These are phyloP conservation scores for Pachyramphus minor DNA, from an alignment of 2,113 vertebrate genomes.

Conservation along the genomic window DNA sequence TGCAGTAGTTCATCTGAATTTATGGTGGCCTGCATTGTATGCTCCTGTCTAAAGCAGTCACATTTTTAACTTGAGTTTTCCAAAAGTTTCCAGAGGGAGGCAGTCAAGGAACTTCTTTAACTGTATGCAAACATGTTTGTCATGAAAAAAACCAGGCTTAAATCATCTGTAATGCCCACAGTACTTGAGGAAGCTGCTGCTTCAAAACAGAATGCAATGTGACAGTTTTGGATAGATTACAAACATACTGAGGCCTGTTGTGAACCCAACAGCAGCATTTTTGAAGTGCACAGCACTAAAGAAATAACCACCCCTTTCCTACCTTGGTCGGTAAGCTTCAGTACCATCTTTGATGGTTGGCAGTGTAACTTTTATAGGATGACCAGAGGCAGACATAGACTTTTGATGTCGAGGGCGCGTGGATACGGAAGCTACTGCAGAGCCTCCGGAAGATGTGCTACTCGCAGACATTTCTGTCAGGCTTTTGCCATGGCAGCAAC, in stretches of 20 bases:
- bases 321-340: slow-evolving; percentile 89
- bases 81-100: slow-evolving; percentile 12
- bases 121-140: accelerated
- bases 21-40: background rate
- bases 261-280: background rate
- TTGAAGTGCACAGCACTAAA: background rate
- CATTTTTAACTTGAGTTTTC: background rate
- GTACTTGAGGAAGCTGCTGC: background rate
- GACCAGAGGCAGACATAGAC: slow-evolving; percentile 97
- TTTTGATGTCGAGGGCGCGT: slow-evolving; percentile 95
- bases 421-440: slow-evolving; percentile 71
- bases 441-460: slow-evolving; percentile 78
- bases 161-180: background rate
- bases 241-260: background rate
- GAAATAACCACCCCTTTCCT: background rate
- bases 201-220: accelerated
- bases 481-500: slow-evolving; percentile 58
- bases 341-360: slow-evolving; percentile 94
- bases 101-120: background rate
- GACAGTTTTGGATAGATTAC: background rate
- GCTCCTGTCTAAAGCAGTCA: background rate
- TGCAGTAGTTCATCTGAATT: background rate
- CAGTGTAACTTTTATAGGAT: slow-evolving; percentile 92
- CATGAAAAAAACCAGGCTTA: background rate
- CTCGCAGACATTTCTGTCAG: slow-evolving; percentile 90